These are phyloP conservation scores for Thalassarche chlororhynchos DNA, from an alignment of 2,113 vertebrate genomes.

Conservation along the genomic window DNA sequence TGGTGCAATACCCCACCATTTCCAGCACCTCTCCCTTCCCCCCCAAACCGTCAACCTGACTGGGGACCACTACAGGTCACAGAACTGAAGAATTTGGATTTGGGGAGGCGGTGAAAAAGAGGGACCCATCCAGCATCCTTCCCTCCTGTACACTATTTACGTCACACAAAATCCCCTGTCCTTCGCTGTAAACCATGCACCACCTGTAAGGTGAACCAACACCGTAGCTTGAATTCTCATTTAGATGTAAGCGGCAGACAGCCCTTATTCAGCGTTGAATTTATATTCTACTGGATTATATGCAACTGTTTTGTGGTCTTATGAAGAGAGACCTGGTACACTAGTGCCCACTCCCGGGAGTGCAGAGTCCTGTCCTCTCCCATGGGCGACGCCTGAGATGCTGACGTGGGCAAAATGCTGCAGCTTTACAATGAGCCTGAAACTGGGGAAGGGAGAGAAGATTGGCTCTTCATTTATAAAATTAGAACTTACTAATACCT, in stretches of 20 bases:
- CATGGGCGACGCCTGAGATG: rapidly evolving
- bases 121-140: not conserved
- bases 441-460: not conserved
- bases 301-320: not conserved
- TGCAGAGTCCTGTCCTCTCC: not conserved
- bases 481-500: not conserved
- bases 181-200: not conserved
- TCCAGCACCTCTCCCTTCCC: not conserved
- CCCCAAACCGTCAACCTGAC: not conserved
- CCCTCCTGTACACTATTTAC: not conserved
- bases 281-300: not conserved
- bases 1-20: not conserved
- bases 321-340: not conserved
- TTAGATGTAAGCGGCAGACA: not conserved
- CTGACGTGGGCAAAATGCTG: not conserved
- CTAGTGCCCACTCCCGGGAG: not conserved
- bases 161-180: not conserved
- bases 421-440: not conserved
- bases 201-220: not conserved
- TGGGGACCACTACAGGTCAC: not conserved
- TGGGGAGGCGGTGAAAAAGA: not conserved
- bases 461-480: not conserved
- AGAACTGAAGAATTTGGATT: not conserved
- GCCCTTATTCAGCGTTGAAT: not conserved
- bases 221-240: not conserved